Conservation (phyloP, 2,888 invertebrate species). For the Dioctria linearis region DNA sequence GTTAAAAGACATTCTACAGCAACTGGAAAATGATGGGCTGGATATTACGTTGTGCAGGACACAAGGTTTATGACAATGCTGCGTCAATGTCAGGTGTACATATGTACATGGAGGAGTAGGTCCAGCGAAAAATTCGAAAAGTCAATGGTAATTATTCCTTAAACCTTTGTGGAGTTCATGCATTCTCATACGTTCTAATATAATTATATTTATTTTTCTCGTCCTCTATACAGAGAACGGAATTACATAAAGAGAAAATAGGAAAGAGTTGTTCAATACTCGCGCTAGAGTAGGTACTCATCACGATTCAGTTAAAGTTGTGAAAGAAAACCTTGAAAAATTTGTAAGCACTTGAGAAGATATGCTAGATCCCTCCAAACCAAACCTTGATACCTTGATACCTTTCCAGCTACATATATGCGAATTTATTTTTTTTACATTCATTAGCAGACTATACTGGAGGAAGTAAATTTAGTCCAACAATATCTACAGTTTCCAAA, state of each 20-base stretch:
- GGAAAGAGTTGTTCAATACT: constrained; percentile 19
- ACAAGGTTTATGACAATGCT: constrained; percentile 60
- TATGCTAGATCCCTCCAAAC: too few relatives aligned
- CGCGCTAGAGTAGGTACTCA: not conserved
- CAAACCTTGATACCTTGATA: not conserved
- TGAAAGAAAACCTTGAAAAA: constrained; percentile 31
- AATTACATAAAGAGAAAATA: constrained; percentile 21
- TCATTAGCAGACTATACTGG: too few relatives aligned
- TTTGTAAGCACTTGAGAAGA: not conserved
- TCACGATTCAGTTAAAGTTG: constrained; percentile 6
- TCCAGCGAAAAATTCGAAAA: constrained; percentile 55
- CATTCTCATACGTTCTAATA: not conserved
- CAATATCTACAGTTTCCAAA: too few relatives aligned
- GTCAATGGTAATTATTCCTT: constrained; percentile 56
- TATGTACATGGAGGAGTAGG: constrained; percentile 58
- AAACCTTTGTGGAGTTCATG: not conserved
- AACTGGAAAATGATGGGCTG: constrained; percentile 39
- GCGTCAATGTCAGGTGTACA: constrained; percentile 58
- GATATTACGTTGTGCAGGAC: constrained; percentile 54
- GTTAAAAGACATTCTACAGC: constrained; percentile 49
- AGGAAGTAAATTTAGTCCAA: too few relatives aligned
- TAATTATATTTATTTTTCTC: too few relatives aligned
- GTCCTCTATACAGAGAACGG: constrained; percentile 16
- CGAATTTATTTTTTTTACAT: not conserved
- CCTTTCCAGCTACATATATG: constrained; percentile 17